Base-by-base conservation (phyloP, 1,140 invertebrate genomes). In the Drosophila parabipectinata region DNA sequence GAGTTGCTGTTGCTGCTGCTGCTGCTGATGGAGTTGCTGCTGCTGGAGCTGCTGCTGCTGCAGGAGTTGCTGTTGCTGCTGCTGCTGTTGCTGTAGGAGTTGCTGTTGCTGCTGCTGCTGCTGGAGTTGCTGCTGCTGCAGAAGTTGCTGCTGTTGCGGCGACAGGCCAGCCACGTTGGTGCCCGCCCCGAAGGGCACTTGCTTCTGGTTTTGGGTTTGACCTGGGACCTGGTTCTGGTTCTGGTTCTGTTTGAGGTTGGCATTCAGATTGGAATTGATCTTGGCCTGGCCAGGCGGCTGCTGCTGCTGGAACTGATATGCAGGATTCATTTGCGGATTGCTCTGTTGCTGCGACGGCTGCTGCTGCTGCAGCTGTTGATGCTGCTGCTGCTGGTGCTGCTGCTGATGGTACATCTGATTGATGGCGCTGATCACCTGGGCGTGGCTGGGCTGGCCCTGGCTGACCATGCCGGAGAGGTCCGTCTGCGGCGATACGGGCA, bases 401-500 rank as follows among this genome's bases (percentile, higher is more conserved):
- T 75, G 77, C 61, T 85, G 90, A 64, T 90, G 78, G 63, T 89
- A 80, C 83, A 90, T 82, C 62, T 89, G 88, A 79, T 83, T 80
- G 61, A 90, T 91, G 54, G 83, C 71, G 37, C 72, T 90, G 26
- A 79, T 84, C 21, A 88, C 77, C 52, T 90, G 85, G 51, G 76
- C 79, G 47, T 91, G 83, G 8, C 74, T 83, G 7, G 78, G 82
- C 68, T 90, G 87, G 6, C 32, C 74, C 61, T 90, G 90, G 52
- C 67, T 91, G 1, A 91, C 77, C 64, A 90, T 44, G 0, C 72
- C 64, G 1, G 84, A 80, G n/a, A 91, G 77, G 59, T 91, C 90
- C 10, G 90, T 90, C 72, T 91, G 90, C 51, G 90, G 90, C 7
- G 90, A 87, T 21, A 91, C 82, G 48, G 87, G 90, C 63, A 87